Evolutionary conservation across 1,140 invertebrate species (phyloP).

Genomic region (Drosophila rufa): DNA sequence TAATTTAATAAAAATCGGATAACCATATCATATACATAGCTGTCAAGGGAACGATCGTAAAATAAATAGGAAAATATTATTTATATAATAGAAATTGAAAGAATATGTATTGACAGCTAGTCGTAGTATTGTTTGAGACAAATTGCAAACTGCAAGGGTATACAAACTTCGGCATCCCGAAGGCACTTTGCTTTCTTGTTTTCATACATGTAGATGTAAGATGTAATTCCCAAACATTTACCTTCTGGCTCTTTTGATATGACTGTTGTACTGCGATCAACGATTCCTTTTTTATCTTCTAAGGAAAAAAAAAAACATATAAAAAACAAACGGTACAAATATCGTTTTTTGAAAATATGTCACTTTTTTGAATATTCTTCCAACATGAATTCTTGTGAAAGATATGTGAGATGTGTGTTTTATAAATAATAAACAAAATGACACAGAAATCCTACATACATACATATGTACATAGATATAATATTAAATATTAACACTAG

Average conservation of each 20-base stretch:
- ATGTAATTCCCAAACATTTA: constrained; percentile 54
- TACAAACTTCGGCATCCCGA: no score
- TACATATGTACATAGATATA: not conserved
- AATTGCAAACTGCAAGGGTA: no score
- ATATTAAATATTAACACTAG: not conserved
- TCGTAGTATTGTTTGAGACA: no score
- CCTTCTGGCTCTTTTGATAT: constrained; percentile 97
- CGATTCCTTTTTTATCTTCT: constrained; percentile 95
- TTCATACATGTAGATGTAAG: not conserved
- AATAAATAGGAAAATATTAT: no score
- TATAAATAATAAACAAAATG: not conserved
- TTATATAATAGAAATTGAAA: no score
- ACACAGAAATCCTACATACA: not conserved
- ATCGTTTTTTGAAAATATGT: constrained; percentile 53
- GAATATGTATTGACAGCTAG: no score
- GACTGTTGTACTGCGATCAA: constrained; percentile 96
- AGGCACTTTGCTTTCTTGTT: no score
- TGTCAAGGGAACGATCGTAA: no score
- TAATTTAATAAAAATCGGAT: no score
- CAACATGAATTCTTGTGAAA: not conserved
- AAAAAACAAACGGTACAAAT: constrained; percentile 64
- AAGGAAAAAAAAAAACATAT: constrained; percentile 68
- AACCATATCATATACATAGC: no score
- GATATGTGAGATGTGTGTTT: not conserved
- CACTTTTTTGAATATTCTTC: constrained; percentile 28